These are phyloP conservation scores for Eira barbara DNA, from an alignment of 2,113 vertebrate species.

Conservation along the genomic window DNA sequence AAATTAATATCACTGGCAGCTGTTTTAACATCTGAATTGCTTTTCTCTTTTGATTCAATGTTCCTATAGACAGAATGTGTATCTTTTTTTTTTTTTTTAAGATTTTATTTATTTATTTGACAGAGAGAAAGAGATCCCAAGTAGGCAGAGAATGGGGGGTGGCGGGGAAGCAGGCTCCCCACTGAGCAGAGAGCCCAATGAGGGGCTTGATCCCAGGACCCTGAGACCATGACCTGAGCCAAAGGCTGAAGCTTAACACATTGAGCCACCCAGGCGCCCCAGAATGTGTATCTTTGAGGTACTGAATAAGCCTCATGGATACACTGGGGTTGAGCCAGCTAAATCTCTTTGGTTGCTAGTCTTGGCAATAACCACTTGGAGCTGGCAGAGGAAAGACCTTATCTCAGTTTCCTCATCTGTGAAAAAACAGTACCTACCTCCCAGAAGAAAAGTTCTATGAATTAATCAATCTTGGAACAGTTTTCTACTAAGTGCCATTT, in stretches of 20 bases:
- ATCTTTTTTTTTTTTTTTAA: background rate
- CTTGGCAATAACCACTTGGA: background rate
- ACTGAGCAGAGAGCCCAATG: too few relatives aligned
- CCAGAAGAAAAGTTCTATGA: slow-evolving; percentile 19
- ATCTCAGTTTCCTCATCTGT: slow-evolving; percentile 45
- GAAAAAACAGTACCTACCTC: background rate
- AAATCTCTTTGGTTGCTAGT: background rate
- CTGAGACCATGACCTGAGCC: too few relatives aligned
- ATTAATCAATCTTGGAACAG: slow-evolving; percentile 23
- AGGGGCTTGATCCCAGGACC: too few relatives aligned
- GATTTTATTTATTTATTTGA: too few relatives aligned
- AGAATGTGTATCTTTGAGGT: background rate
- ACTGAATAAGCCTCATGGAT: background rate
- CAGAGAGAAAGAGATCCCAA: too few relatives aligned
- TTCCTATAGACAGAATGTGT: slow-evolving; percentile 3
- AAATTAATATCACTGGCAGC: background rate
- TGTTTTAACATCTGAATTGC: background rate
- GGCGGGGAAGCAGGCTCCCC: too few relatives aligned
- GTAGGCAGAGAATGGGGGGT: too few relatives aligned
- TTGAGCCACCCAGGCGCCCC: too few relatives aligned
- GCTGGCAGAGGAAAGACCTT: background rate
- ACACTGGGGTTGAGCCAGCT: background rate
- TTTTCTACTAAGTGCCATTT: background rate
- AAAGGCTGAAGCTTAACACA: too few relatives aligned
- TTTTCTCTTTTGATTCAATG: slow-evolving; percentile 50